Base-by-base conservation (phyloP, 2,797 vertebrate species). In the Lacerta bilineata region DNA sequence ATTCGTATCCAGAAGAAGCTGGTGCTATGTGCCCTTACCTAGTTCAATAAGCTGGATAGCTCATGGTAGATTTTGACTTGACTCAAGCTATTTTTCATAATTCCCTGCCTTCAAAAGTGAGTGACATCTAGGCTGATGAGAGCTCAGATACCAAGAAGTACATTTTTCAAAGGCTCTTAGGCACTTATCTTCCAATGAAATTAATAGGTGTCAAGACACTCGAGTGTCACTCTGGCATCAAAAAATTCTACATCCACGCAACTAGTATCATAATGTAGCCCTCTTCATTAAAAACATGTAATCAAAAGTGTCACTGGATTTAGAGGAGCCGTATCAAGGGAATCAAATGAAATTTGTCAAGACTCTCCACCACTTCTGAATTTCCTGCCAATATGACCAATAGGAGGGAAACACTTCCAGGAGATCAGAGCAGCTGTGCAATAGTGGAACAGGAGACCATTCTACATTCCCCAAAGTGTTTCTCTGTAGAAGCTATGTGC, bases 281-380 rank as follows among this genome's bases (percentile, higher is more conserved):
- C 78, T 89, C 83, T 89, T 89, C 88, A 89, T 89, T 89, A 89
- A 81, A 89, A 85, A 69, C 88, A 89, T 66, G 41, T 68, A 69
- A 82, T 89, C 83, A 85, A 80, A 2, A 85, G 17, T 81, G 83
- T 85, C 83, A 66, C 88, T 68, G 69, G 69, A 80, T 81, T 66
- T 81, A 85, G 69, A 89, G 69, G 41, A 81, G 64, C 43, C 55
- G 20, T 33, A 39, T 39, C 68, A 46, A 75, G 68, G 25, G 83
- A 64, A 74, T 80, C 55, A 85, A 81, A 25, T 68, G 69, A 76
- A 81, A 55, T 76, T 81, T 76, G 78, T 81, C 78, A 69, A 81
- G 78, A 10, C 59, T 50, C 78, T 80, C 33, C 61, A 75, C 55
- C 25, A 80, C 41, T 43, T 71, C 82, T 68, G 25, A 55, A 71